Base-by-base conservation (phyloP, 2,888 invertebrate species). In the Xestia ashworthii region DNA sequence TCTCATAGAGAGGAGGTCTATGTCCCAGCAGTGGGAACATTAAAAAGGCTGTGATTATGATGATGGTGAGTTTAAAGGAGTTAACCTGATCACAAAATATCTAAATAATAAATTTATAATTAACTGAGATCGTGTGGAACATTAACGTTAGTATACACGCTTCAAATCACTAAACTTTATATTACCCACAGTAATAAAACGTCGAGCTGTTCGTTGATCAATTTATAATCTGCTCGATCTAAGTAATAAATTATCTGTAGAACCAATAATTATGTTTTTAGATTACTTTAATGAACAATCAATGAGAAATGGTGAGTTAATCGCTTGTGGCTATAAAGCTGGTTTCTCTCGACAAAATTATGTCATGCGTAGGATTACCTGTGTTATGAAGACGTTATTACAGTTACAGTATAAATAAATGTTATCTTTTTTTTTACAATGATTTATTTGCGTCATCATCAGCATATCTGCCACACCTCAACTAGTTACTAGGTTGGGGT, bases 151-250 rank as follows among this genome's bases (percentile, higher is more conserved):
- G 22, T 78, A 66, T 78, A 25, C 83, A 78, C 78, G 77, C 65
- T 58, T 58, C 22, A 22, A 78, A 83, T 79, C 83, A 82, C 19
- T 83, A 78, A 79, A 83, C 83, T 83, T 82, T 50, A 50, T 50
- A 50, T 19, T 46, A 48, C 14, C 50, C 6, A 60, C 25, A 22
- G 16, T 44, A 50, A 77, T 65, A 25, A 76, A 60, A 1, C 5
- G 25, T 25, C 50, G 38, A 66, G 38, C 25, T 53, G 3, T 25
- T 48, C 32, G n/a, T 46, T 25, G 0, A 53, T 19, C 44, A 3
- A 32, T 78, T 78, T 53, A 79, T 79, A 25, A 83, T 77, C 58
- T 44, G 32, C 22, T 22, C 25, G 58, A 79, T 80, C 50, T 25
- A 6, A 6, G 25, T 22, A 44, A 70, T 80, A 69, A 84, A 84